Percentiles rank a stretch among this genome's conserved stretches.
Evolutionary conservation across 2,888 invertebrate species (phyloP).

Genomic region (Eretmocerus hayati): DNA sequence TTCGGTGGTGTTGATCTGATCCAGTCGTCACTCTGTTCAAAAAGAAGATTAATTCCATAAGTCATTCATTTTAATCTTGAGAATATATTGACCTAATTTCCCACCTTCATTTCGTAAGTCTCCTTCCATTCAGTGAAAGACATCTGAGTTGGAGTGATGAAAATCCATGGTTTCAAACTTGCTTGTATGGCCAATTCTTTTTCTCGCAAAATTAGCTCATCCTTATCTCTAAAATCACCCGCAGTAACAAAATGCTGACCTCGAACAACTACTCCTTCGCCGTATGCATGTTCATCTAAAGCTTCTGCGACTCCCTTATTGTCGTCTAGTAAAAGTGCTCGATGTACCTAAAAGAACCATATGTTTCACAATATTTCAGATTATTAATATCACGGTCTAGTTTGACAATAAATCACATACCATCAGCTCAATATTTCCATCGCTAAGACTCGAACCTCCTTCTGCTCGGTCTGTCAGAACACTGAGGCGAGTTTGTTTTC

Average conservation of each 20-base stretch:
- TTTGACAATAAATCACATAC: conserved; percentile 36
- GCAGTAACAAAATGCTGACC: conserved; percentile 61
- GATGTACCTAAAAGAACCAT: conserved; percentile 57
- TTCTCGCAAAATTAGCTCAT: conserved; percentile 28
- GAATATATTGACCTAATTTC: too few relatives aligned
- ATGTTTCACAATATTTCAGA: neutral
- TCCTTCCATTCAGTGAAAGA: conserved; percentile 51
- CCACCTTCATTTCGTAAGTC: conserved; percentile 45
- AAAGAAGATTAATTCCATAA: too few relatives aligned
- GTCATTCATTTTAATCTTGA: too few relatives aligned
- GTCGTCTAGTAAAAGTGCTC: conserved; percentile 79
- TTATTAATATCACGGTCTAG: neutral
- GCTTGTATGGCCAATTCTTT: conserved; percentile 49
- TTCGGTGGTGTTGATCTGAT: too few relatives aligned
- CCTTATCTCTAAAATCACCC: conserved; percentile 22
- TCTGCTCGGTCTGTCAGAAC: conserved; percentile 72
- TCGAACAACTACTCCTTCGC: conserved; percentile 61
- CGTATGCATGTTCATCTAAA: conserved; percentile 71
- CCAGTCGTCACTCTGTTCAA: too few relatives aligned
- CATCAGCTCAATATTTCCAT: conserved; percentile 78
- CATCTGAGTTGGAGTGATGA: conserved; percentile 53
- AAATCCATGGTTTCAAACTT: conserved; percentile 56
- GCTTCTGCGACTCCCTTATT: conserved; percentile 89
- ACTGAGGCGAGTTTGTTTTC: conserved; percentile 47
- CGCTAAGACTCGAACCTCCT: conserved; percentile 69